A percentile compares a stretch with the other conserved stretches of the same genome.
phyloP scores from a whole-genome alignment of 2,797 vertebrate species.

The Hirundo rustica region DNA sequence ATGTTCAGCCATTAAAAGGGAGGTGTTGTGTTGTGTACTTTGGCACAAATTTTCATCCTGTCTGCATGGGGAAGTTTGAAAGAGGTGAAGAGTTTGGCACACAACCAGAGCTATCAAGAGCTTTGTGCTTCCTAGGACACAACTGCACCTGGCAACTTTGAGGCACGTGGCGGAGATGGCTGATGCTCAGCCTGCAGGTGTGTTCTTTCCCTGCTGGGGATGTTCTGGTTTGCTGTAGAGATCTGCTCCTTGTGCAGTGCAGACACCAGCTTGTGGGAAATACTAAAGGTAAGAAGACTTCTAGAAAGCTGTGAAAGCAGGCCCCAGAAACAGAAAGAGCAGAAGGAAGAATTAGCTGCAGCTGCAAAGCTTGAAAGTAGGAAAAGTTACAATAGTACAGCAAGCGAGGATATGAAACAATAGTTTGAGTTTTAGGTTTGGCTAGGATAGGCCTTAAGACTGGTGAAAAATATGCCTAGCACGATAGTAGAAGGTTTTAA shows the following conservation, averaged over 20 bases:
- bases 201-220: not conserved
- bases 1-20: not conserved
- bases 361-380: too few relatives aligned
- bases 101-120: not conserved
- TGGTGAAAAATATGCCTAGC: too few relatives aligned
- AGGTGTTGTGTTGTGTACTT: accelerated
- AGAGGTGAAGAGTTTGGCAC: not conserved
- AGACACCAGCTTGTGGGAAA: not conserved
- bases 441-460: too few relatives aligned
- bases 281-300: too few relatives aligned
- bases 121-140: not conserved
- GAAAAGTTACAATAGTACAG: too few relatives aligned
- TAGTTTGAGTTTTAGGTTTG: too few relatives aligned
- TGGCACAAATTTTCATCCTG: not conserved
- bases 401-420: too few relatives aligned
- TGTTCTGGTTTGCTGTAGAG: not conserved
- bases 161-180: not conserved
- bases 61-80: not conserved
- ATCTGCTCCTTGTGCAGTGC: not conserved
- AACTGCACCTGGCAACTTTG: not conserved
- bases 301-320: too few relatives aligned
- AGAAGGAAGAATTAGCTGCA: too few relatives aligned
- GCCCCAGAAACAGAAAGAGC: too few relatives aligned
- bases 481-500: too few relatives aligned
- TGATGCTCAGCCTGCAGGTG: not conserved